Base-by-base conservation (phyloP, 2,797 vertebrate species). In the Diglossa cyanea region DNA sequence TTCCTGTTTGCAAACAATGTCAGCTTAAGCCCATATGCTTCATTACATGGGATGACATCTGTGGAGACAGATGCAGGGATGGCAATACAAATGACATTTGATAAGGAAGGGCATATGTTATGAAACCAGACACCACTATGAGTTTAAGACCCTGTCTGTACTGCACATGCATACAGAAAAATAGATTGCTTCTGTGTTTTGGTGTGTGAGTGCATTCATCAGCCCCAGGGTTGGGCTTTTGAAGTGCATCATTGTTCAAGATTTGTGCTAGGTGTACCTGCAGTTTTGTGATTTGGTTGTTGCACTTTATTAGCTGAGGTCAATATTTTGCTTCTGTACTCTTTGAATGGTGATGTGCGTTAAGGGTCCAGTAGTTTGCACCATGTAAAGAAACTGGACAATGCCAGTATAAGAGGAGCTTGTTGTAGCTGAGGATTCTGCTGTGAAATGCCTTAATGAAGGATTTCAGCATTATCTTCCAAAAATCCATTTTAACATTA, bases 41-140 rank as follows among this genome's bases (percentile, higher is more conserved):
- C 88, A 94, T 97, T 97, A 97, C 95, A 96, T 90, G 94, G 84
- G 88, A 88, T 96, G 96, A 97, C 97, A 96, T 97, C 96, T 97
- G 95, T 85, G 92, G 92, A 96, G 86, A 71, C 97, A 97, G 97
- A 97, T 97, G 96, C 93, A 86, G 92, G 68, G 78, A 95, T 92
- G 83, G 92, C 96, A 93, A 89, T 94, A 96, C 87, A 87, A 94
- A 96, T 93, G 94, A 95, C 94, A 97, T 96, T 96, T 96, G 95
- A 95, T 97, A 96, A 90, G 96, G 88, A 95, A 96, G 96, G 95
- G 94, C 93, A 96, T 97, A 95, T 96, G 95, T 93, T 96, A 95
- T 88, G 95, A 94, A 97, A 96, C 85, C 93, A 94, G 93, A 78
- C 86, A 88, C 95, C 5, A 13, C 75, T 79, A 71, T 44, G 76